phyloP scores from a whole-genome alignment of 2,888 invertebrate genomes.

The Rhyacophila evoluta region DNA sequence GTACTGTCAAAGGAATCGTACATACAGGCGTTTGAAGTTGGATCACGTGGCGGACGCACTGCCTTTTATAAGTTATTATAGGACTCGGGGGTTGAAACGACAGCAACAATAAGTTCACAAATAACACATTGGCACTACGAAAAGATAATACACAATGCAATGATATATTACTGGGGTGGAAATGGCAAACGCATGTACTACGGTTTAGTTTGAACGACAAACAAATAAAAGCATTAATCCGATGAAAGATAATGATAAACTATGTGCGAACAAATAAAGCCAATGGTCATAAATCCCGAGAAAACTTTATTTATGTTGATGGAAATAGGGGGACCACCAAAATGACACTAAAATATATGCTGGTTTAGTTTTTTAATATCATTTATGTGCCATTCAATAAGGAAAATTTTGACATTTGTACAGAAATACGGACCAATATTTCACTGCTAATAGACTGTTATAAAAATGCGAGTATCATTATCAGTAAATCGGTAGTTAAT shows the following conservation, averaged over 20 bases:
- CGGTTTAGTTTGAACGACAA: neutral
- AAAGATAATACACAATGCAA: neutral
- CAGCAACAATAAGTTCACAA: neutral
- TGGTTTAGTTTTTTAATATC: no score
- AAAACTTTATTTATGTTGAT: neutral
- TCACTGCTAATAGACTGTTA: no score
- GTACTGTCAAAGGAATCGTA: neutral
- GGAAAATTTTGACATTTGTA: no score
- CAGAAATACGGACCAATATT: no score
- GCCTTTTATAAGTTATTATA: neutral
- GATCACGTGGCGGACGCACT: neutral
- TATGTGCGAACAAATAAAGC: neutral
- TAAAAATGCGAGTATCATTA: no score
- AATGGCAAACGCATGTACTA: neutral
- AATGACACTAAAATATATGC: no score
- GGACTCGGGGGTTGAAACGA: neutral
- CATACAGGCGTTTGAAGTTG: neutral
- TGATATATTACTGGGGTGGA: neutral
- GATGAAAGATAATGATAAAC: neutral
- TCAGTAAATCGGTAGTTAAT: no score
- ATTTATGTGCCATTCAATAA: no score
- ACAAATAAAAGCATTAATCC: neutral
- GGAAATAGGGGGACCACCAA: neutral
- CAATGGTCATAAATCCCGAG: neutral
- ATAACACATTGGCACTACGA: neutral